Base-by-base conservation (phyloP, 1,140 invertebrate genomes). In the Sinella curviseta region DNA sequence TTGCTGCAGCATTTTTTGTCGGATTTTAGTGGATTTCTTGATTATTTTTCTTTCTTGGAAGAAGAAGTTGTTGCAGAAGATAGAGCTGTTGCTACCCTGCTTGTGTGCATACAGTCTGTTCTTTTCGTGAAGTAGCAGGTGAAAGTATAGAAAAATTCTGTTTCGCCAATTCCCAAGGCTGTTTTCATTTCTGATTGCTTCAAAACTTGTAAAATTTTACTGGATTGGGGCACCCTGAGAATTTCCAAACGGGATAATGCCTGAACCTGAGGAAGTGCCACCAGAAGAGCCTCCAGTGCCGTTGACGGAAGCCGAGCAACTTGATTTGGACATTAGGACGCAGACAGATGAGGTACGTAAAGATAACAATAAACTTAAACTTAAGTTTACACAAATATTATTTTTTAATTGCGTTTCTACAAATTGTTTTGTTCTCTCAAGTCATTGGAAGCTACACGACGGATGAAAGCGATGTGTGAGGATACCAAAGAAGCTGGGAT, bases 401-500 rank as follows among this genome's bases (percentile, higher is more conserved):
- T n/a, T n/a, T n/a, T n/a, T n/a, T n/a, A n/a, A n/a, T n/a, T n/a
- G n/a, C n/a, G n/a, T n/a, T n/a, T n/a, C n/a, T n/a, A n/a, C n/a
- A n/a, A n/a, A n/a, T n/a, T n/a, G n/a, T n/a, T n/a, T n/a, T n/a
- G n/a, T n/a, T n/a, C n/a, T n/a, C n/a, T n/a, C n/a, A n/a, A 90
- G 89, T 90, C 90, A 12, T 84, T 91, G 84, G 90, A 91, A 84
- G 89, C 88, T 76, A 91, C 90, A 0, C 85, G 90, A 73, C 87
- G 90, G 74, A 91, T 91, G 90, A 84, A 91, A 80, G 75, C 85
- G 31, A 84, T 91, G 24, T 90, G 90, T 85, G 90, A 91, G 84
- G 90, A 91, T 87, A 89, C 90, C 83, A 91, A 91, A 86, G 90
- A 91, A 84, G 89, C 89, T 54, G 90, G 90, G 76, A 89, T 91